Evolutionary conservation across 2,797 vertebrate species (phyloP).

Genomic region (Aldrovandia affinis): DNA sequence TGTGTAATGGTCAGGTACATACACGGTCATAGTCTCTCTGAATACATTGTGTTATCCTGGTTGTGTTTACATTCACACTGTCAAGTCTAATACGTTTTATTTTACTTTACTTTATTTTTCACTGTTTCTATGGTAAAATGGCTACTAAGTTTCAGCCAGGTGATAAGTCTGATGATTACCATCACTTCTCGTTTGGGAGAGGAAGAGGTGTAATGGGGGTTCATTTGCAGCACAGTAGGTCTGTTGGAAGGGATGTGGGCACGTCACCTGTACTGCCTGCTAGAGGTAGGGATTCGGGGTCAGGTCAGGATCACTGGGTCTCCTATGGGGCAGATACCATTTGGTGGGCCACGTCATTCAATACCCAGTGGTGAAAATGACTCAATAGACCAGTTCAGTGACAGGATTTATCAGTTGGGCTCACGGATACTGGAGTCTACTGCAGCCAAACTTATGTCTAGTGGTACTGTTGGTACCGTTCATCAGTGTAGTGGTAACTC

Average conservation of each 20-base stretch:
- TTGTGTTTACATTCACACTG: no score
- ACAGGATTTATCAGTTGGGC: slow-evolving; percentile 13
- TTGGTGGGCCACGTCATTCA: neutral
- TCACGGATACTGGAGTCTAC: slow-evolving; percentile 18
- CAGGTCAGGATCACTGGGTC: neutral
- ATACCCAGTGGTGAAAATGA: slow-evolving; percentile 7
- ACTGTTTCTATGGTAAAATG: no score
- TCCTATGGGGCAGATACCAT: neutral
- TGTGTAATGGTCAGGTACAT: no score
- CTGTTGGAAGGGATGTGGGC: slow-evolving; percentile 17
- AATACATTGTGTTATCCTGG: no score
- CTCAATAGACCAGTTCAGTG: slow-evolving; percentile 3
- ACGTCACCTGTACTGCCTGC: neutral
- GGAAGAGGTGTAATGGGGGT: no score
- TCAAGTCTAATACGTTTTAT: no score
- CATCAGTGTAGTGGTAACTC: no score
- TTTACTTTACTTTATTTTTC: no score
- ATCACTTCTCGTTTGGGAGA: neutral
- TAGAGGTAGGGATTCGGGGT: neutral
- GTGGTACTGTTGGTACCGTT: neutral
- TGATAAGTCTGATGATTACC: no score
- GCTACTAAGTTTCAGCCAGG: no score
- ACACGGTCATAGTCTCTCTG: no score
- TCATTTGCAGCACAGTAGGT: no score
- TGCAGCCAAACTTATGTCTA: neutral